Conservation (phyloP, 2,888 invertebrate genomes). For the Ectropis crepuscularia region DNA sequence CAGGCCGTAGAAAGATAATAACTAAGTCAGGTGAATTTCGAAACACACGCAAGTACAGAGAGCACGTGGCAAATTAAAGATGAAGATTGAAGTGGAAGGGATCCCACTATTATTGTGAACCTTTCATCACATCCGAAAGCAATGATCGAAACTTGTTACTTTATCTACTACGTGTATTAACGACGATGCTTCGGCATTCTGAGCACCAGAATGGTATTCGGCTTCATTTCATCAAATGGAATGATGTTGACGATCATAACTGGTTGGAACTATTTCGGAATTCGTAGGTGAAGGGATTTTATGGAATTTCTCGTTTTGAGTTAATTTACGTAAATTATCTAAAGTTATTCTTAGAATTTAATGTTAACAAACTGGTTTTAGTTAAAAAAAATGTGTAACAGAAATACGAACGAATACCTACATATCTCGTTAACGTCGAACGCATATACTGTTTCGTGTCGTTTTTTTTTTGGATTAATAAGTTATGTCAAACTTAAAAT, state of each 20-base stretch:
- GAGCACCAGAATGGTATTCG: not conserved
- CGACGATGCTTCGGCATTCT: not conserved
- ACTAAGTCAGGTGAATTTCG: slow-evolving; percentile 1
- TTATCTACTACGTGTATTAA: not conserved
- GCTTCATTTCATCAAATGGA: slow-evolving; percentile 7
- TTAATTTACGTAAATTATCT: not conserved
- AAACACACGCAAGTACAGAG: not conserved
- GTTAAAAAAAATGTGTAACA: not conserved
- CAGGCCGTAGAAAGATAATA: not conserved
- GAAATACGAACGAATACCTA: not conserved
- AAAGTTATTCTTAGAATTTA: not conserved
- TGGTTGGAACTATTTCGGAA: slow-evolving; percentile 7
- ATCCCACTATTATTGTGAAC: not conserved
- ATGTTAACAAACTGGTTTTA: not conserved
- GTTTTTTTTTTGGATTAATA: too few relatives aligned
- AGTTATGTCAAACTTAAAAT: too few relatives aligned
- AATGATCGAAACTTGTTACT: slow-evolving; percentile 7
- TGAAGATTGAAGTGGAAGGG: not conserved
- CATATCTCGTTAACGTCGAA: not conserved
- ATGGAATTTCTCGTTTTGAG: slow-evolving; percentile 1
- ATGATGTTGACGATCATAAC: slow-evolving; percentile 4
- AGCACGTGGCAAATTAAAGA: slow-evolving; percentile 9
- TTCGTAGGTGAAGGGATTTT: slow-evolving; percentile 4
- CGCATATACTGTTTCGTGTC: too few relatives aligned
- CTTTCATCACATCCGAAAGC: slow-evolving; percentile 10